A percentile compares a stretch with the other conserved stretches of the same genome.
Conservation (phyloP, 2,888 invertebrate genomes). For the Acanthosepion pharaonis region DNA sequence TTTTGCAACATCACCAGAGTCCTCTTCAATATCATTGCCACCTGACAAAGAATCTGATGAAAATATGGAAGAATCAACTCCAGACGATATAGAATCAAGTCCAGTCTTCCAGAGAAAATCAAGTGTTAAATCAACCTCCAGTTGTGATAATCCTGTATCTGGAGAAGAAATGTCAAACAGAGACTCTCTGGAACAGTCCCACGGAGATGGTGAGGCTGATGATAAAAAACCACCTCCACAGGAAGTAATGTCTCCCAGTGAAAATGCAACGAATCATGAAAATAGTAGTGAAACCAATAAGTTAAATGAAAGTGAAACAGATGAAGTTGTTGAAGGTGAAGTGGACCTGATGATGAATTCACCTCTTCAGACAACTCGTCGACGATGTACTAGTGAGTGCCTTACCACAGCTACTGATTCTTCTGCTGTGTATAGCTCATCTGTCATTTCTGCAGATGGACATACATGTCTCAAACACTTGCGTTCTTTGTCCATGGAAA, state of each 20-base stretch:
- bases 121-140: conserved; percentile 34
- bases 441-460: conserved; percentile 57
- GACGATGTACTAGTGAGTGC: conserved; percentile 68
- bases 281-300: not conserved
- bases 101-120: not conserved
- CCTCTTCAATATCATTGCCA: not conserved
- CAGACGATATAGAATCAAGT: not conserved
- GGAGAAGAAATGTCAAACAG: not conserved
- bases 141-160: conserved; percentile 40
- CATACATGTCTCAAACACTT: conserved; percentile 57
- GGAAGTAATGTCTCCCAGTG: not conserved
- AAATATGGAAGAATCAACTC: not conserved
- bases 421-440: conserved; percentile 55
- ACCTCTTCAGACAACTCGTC: conserved; percentile 51
- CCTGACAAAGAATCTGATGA: not conserved
- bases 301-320: not conserved
- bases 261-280: conserved; percentile 11
- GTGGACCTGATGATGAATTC: not conserved
- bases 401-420: conserved; percentile 61
- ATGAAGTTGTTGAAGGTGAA: not conserved
- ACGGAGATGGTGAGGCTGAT: not conserved
- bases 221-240: not conserved
- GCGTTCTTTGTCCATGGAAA: conserved; percentile 55
- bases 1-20: not conserved
- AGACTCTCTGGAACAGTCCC: not conserved